Base-by-base conservation (phyloP, 2,888 invertebrate genomes). In the Chesias legatella region DNA sequence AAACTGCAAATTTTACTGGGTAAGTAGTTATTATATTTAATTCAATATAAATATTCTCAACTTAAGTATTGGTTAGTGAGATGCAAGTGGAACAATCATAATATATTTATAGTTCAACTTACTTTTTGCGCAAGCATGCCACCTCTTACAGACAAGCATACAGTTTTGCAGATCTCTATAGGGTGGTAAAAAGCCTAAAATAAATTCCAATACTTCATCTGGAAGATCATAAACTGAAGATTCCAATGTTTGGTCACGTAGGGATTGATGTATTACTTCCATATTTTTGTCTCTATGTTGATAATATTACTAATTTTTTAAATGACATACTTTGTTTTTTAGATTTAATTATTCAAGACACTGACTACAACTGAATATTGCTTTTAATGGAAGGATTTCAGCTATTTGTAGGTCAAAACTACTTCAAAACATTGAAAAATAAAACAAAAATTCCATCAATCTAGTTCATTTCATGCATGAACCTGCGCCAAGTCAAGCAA, bases 141-240 rank as follows among this genome's bases (percentile, higher is more conserved):
- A 98, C 69, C 95, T 90, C 74, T 93, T 94, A 63, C 94, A 96
- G 25, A 98, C 98, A 48, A 92, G 81, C 90, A 93, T 94, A 72
- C 97, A 96, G 70, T 93, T 91, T 76, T 96, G 93, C 56, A 98
- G 86, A 86, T 98, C 97, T 73, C 92, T 92, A 70, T 98, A 98
- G 0, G 98, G 98, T 39, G 96, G 95, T 54, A 98, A 84, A 70
- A 96, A 91, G 56, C 94, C 92, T 53, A 98, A 90, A 71, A 98
- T 96, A 72, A 95, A 96, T 83, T 98, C 98, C 58, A 98, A 82
- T 41, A 98, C 93, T 90, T 98, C 98, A 76, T 97, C 96, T 26
- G 98, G 98, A 51, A 98, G 85, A 75, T 94, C 93, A 68, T 94
- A 92, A 25, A 86, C 71, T 9, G 74, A 71, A 58, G 72, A 77